phyloP scores from a whole-genome alignment of 2,888 invertebrate species.

The Tuta absoluta region DNA sequence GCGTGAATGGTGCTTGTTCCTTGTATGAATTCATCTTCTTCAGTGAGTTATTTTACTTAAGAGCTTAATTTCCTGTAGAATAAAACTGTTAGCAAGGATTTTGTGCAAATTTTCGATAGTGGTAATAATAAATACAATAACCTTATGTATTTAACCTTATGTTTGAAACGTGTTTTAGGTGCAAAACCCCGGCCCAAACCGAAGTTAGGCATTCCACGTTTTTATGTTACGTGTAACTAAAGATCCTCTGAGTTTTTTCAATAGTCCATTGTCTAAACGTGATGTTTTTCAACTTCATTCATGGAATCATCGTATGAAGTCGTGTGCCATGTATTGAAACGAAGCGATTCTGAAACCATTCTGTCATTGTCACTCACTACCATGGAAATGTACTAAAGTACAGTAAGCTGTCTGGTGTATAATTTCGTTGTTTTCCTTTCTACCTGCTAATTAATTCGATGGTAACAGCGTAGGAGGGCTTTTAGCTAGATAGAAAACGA shows the following conservation, averaged over 20 bases:
- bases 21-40: constrained; percentile 7
- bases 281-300: constrained; percentile 59
- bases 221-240: constrained; percentile 46
- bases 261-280: constrained; percentile 60
- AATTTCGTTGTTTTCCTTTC: constrained; percentile 7
- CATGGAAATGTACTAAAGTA: constrained; percentile 32
- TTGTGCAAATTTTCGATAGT: too few relatives aligned
- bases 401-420: not conserved
- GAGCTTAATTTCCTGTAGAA: too few relatives aligned
- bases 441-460: constrained; percentile 18
- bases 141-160: not conserved
- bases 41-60: not conserved
- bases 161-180: not conserved
- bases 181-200: not conserved
- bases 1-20: not conserved
- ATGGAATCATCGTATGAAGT: constrained; percentile 45
- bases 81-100: too few relatives aligned
- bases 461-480: constrained; percentile 15
- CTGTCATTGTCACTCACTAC: constrained; percentile 31
- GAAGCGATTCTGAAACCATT: constrained; percentile 41
- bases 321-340: constrained; percentile 37
- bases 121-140: too few relatives aligned
- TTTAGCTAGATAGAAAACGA: constrained; percentile 27
- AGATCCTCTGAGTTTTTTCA: constrained; percentile 59
- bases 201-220: constrained; percentile 18